These are phyloP conservation scores for Phyllopteryx taeniolatus DNA, from an alignment of 2,113 vertebrate species.

Conservation along the genomic window DNA sequence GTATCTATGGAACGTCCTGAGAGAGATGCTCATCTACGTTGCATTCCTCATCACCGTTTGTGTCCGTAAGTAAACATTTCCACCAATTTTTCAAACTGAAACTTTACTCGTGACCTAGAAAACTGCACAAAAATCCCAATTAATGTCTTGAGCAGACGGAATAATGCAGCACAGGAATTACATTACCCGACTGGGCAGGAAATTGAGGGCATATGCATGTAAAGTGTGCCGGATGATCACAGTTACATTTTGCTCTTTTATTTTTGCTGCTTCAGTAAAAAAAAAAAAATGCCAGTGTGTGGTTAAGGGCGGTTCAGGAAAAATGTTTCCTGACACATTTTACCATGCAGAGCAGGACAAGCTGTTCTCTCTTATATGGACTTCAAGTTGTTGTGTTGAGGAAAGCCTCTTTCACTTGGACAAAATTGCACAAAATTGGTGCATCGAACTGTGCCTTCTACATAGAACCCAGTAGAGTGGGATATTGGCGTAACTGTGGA, in stretches of 20 bases:
- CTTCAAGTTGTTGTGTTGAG: not conserved
- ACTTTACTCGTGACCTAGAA: not conserved
- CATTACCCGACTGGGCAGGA: slow-evolving; percentile 4
- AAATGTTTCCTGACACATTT: slow-evolving; percentile 59
- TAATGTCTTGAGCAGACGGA: not conserved
- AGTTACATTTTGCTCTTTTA: slow-evolving; percentile 6
- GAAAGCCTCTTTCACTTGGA: not conserved
- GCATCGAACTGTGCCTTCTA: not conserved
- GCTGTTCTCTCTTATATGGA: not conserved
- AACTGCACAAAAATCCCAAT: not conserved
- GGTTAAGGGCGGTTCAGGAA: slow-evolving; percentile 65
- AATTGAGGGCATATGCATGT: slow-evolving; percentile 1
- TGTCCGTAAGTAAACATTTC: slow-evolving; percentile 80
- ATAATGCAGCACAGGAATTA: not conserved
- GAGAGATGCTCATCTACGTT: slow-evolving; percentile 87
- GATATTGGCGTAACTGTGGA: no score
- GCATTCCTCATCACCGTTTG: slow-evolving; percentile 87
- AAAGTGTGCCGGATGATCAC: slow-evolving; percentile 10
- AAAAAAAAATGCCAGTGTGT: slow-evolving; percentile 40
- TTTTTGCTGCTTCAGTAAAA: slow-evolving; percentile 17
- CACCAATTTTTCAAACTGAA: not conserved
- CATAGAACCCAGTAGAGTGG: no score
- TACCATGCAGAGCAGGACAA: slow-evolving; percentile 17
- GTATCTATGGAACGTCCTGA: slow-evolving; percentile 86
- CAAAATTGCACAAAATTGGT: not conserved